phyloP scores from a whole-genome alignment of 1,140 invertebrate species.

The Bicyclus anynana region DNA sequence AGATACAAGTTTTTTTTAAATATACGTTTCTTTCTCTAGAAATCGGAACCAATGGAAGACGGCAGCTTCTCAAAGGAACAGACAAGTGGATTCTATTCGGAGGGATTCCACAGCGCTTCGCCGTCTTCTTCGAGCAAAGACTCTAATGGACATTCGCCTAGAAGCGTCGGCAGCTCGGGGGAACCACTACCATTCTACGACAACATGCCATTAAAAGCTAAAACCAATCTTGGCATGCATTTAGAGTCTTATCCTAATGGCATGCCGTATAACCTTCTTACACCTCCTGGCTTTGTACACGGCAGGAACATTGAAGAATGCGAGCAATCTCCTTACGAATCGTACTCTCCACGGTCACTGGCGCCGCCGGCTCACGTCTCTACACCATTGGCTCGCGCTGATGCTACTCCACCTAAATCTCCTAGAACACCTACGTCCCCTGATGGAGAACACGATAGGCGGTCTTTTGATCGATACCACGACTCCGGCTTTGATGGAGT shows the following conservation, averaged over 20 bases:
- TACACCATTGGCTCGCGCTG: slow-evolving; percentile 53
- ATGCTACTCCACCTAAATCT: slow-evolving; percentile 77
- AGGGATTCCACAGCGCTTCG: slow-evolving; percentile 74
- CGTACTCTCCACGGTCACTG: slow-evolving; percentile 62
- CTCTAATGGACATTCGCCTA: slow-evolving; percentile 67
- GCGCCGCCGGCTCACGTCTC: slow-evolving; percentile 61
- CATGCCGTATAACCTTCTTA: slow-evolving; percentile 60
- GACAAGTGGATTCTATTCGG: slow-evolving; percentile 69
- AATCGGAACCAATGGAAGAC: slow-evolving; percentile 69
- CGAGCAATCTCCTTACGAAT: slow-evolving; percentile 68
- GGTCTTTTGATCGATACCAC: slow-evolving; percentile 51
- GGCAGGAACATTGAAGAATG: slow-evolving; percentile 40
- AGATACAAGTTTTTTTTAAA: not conserved
- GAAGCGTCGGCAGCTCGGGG: slow-evolving; percentile 62
- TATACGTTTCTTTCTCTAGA: slow-evolving; percentile 39
- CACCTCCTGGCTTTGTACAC: slow-evolving; percentile 63
- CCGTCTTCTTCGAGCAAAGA: slow-evolving; percentile 73
- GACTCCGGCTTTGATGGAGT: slow-evolving; percentile 59
- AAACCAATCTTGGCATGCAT: slow-evolving; percentile 64
- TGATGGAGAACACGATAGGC: slow-evolving; percentile 44
- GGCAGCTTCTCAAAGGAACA: slow-evolving; percentile 62
- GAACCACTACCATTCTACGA: slow-evolving; percentile 74
- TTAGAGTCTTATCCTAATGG: slow-evolving; percentile 51
- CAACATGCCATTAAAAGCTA: slow-evolving; percentile 57
- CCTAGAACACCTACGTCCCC: slow-evolving; percentile 64